Base-by-base conservation (phyloP, 2,888 invertebrate genomes). In the Axea sp. region DNA sequence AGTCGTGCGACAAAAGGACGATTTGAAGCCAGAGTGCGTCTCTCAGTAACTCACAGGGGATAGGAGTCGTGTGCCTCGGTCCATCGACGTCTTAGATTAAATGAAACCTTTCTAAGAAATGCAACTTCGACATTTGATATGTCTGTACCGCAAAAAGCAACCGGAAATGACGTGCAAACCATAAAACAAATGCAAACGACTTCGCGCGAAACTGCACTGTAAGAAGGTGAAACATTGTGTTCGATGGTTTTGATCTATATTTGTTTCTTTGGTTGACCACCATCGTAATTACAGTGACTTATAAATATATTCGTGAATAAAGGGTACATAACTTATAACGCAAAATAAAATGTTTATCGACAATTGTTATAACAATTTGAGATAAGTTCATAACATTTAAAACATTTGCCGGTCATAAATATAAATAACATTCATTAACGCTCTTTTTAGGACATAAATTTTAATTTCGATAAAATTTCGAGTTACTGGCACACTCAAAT, bases 71-170 rank as follows among this genome's bases (percentile, higher is more conserved):
- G 64, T 49, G 62, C 17, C 17, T 53, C 53, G 73, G 75, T 77
- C 78, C 77, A 81, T 81, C 81, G 82, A 82, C 79, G 77, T 45
- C 47, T 74, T 49, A 77, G 81, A 83, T 83, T 81, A 82, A 83
- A 83, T 75, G 67, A 75, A 76, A 79, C 73, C 76, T 78, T 81
- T 83, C 80, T 73, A 33, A 77, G 79, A 80, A 81, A 77, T 73
- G 77, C 75, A 76, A 80, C 41, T 73, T 73, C 73, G 73, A 73
- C 73, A 73, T 19, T 73, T 73, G 73, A 73, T 73, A 73, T 39
- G 72, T 22, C 75, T 73, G 64, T 62, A 35, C 24, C 17, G 28
- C 28, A 62, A 43, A 64, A 71, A 64, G 57, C 57, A 22, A 37
- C 67, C 53, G 77, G 75, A 72, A 72, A 76, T 76, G 67, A 75